These are phyloP conservation scores for Lasioglossum morio DNA, from an alignment of 2,888 invertebrate species.

Conservation along the genomic window DNA sequence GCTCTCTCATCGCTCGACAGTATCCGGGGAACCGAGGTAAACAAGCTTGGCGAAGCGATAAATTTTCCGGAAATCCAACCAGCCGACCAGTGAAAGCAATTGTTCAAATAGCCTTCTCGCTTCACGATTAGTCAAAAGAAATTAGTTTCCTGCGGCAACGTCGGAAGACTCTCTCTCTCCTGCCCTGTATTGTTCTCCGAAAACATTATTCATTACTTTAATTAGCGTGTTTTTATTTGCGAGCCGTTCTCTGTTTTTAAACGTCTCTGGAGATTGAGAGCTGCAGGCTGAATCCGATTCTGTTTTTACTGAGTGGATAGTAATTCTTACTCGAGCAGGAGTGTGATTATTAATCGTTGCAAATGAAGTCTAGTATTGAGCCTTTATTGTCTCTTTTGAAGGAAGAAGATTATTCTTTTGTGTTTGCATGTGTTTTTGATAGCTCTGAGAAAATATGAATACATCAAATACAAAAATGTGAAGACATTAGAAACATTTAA, in stretches of 20 bases:
- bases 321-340: neutral
- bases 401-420: neutral
- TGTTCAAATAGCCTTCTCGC: constrained; percentile 21
- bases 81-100: constrained; percentile 22
- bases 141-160: constrained; percentile 24
- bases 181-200: neutral
- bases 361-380: neutral
- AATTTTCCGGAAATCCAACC: constrained; percentile 36
- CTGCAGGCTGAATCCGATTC: neutral
- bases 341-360: neutral
- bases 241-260: neutral
- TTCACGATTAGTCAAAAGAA: constrained; percentile 19
- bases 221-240: neutral
- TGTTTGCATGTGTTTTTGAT: too few relatives aligned
- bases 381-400: neutral
- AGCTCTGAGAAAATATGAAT: too few relatives aligned
- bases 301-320: neutral
- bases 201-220: neutral
- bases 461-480: too few relatives aligned
- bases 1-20: constrained; percentile 13
- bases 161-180: neutral
- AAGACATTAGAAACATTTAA: too few relatives aligned
- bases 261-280: neutral
- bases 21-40: constrained; percentile 17
- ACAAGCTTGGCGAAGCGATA: constrained; percentile 23